Evolutionary conservation across 30 jellyfish, hydroid and myxozoan genomes (phyloP).

Genomic region (Hydractinia symbiolongicarpus): DNA sequence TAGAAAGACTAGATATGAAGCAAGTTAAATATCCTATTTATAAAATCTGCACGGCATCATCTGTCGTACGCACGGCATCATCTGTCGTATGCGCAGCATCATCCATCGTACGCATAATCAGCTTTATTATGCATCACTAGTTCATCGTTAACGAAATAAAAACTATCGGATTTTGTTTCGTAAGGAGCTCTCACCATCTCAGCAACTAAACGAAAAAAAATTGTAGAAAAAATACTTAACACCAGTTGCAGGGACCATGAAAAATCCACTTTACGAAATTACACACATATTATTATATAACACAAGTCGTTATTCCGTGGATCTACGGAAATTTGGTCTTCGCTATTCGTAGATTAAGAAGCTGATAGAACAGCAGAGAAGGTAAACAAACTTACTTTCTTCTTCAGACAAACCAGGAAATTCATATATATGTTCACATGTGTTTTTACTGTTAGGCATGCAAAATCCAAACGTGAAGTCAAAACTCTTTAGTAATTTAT

Average conservation of each 20-base stretch:
- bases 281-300: too few relatives aligned
- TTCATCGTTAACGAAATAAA: conserved; percentile 85
- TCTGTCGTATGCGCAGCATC: conserved; percentile 76
- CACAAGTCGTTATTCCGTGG: too few relatives aligned
- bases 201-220: conserved; percentile 54
- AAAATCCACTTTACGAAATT: too few relatives aligned
- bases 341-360: too few relatives aligned
- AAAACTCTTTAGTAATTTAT: conserved; percentile 74
- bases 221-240: neutral
- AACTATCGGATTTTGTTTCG: conserved; percentile 94
- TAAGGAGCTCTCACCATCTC: conserved; percentile 81
- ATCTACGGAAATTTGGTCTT: too few relatives aligned
- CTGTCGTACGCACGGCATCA: neutral
- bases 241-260: too few relatives aligned
- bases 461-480: conserved; percentile 98
- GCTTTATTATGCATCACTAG: conserved; percentile 97
- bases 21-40: too few relatives aligned
- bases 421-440: conserved; percentile 97
- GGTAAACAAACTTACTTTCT: conserved; percentile 60
- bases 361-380: neutral
- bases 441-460: conserved; percentile 95
- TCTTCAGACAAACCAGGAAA: conserved; percentile 72
- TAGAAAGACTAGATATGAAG: too few relatives aligned
- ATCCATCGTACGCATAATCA: conserved; percentile 92
- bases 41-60: too few relatives aligned